Base-by-base conservation (phyloP, 2,113 vertebrate genomes). In the Chaetodon auriga region DNA sequence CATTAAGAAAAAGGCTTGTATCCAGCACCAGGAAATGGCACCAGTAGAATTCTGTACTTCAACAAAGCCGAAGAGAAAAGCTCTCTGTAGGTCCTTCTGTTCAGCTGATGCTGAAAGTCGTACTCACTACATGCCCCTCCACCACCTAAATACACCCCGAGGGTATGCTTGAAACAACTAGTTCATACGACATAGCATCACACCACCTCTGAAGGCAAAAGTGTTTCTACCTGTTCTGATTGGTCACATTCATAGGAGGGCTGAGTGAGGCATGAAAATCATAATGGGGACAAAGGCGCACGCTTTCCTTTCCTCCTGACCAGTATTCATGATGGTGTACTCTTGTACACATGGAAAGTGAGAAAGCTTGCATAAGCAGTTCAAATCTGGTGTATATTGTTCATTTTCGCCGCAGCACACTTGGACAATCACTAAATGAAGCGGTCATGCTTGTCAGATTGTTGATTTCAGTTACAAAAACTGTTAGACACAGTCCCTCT, bases 1-100 rank as follows among this genome's bases (percentile, higher is more conserved):
- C 45, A 0, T 63, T 69, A 79, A 35, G 5, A 35, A 66, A 77
- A 81, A 68, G 45, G 72, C 8, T 23, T 48, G 5, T 45, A 4
- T 19, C n/a, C 43, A 66, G 12, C 45, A 21, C 6, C 16, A 36
- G 43, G 18, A 63, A 84, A 48, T 19, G 36, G n/a, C 14, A 57
- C 8, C 21, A 77, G 46, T 0, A 45, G 12, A 73, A 23, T 38
- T 36, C 11, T 51, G 18, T 10, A 2, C 30, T 9, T 15, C 51
- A 69, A 53, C 21, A 12, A 35, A 21, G 4, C 10, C 36, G 5
- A 23, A 23, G 5, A n/a, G 49, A 48, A 75, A 75, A 49, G 43
- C 46, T 60, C 38, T 78, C 36, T 71, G 23, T 10, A 41, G 25
- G n/a, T 51, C 18, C 6, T 46, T 14, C 51, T 54, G 15, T 61